phyloP scores from a whole-genome alignment of 1,140 invertebrate species.

The Anastrepha obliqua region DNA sequence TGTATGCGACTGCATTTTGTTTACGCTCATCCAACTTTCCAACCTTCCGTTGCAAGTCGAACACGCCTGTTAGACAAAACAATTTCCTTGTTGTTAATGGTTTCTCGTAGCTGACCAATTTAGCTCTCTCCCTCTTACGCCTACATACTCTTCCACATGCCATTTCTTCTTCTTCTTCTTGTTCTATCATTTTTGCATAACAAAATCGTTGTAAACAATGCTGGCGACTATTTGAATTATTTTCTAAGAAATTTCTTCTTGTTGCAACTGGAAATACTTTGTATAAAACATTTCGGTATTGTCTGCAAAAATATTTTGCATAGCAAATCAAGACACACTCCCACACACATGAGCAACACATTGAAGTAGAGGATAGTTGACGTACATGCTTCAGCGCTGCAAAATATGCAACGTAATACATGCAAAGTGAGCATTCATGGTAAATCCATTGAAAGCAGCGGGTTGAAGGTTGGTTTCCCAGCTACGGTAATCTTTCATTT shows the following conservation, averaged over 20 bases:
- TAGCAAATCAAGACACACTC: neutral
- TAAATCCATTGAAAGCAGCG: neutral
- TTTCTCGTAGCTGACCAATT: neutral
- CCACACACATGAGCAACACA: neutral
- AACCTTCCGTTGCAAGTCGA: neutral
- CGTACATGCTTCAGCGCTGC: neutral
- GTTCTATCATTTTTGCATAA: neutral
- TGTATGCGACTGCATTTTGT: neutral
- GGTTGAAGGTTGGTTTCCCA: neutral
- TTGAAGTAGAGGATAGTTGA: neutral
- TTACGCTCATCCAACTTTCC: neutral
- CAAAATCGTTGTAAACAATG: conserved; percentile 45
- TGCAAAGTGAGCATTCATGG: neutral
- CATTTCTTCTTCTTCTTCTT: neutral
- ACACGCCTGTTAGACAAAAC: conserved; percentile 29
- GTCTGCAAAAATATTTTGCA: conserved; percentile 52
- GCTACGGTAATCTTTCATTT: conserved; percentile 32
- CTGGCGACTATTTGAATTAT: conserved; percentile 42
- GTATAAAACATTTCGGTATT: conserved; percentile 22
- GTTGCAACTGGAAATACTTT: conserved; percentile 34
- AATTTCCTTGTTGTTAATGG: conserved; percentile 16
- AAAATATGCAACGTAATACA: conserved; percentile 46
- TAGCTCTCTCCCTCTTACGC: neutral
- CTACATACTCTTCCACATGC: neutral
- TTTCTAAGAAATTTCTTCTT: conserved; percentile 46